Evolutionary conservation across 37 sponge, comb jelly and placozoan genomes (phyloP), one percentile per base, ranked within the genome.

Genomic region (Aphrocallistes beatrix): DNA sequence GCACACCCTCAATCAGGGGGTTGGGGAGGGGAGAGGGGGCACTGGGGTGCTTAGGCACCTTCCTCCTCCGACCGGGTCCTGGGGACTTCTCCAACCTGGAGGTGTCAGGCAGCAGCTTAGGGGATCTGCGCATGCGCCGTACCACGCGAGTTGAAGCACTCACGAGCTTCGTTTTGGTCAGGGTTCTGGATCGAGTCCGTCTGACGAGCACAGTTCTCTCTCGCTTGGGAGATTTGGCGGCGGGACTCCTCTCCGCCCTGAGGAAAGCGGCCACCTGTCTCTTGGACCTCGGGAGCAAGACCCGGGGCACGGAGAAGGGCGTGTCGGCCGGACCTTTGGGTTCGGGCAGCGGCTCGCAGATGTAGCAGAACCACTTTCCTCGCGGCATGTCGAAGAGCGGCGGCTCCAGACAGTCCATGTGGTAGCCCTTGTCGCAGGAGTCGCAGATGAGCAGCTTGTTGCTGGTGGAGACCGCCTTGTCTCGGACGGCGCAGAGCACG

Each of bases 371-470:
- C 94, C 93, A 98, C 36, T 88, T 50, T n/a, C 99, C 99, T 82
- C 91, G 91, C 13, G 99, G 99, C 32, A 95, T 93, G 23, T 81
- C 39, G 0, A 82, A 32, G 39, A 99, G 69, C 1, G 99, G 94
- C 36, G 99, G 99, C 0, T 91, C 93, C 45, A 99, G 90, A 81
- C 99, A 99, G 19, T 90, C 99, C 99, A 94, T 99, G 90, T 99
- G 99, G 86, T 93, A 99, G 8, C 99, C 99, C 84, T 99, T 99
- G 88, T 99, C 99, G 82, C 99, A 99, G 38, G 92, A 90, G 85
- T 99, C 99, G 89, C 99, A 99, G 50, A 99, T 89, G 1, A 99
- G 91, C 21, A 99, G 86, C 34, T 60, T 60, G 42, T 95, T 92
- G 36, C 95, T 93, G 0, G 92, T 87, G 50, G 87, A 88, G 10